Evolutionary conservation across 2,113 vertebrate genomes (phyloP), one percentile per base, ranked within the genome.

Genomic region (Phrynocephalus versicolor): DNA sequence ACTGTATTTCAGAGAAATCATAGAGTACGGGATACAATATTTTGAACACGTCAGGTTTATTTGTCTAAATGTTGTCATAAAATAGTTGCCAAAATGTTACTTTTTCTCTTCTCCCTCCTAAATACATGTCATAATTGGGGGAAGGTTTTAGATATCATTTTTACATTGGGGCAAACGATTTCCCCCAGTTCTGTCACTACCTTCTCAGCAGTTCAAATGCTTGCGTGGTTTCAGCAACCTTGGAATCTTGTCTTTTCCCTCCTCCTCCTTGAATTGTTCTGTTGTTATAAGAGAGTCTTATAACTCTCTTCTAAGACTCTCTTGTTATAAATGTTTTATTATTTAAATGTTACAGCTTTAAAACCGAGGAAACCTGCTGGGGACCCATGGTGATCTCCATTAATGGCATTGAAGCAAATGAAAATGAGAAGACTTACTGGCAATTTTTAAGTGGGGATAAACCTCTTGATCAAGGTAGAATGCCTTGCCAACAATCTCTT

Each of bases 381-480:
- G 96, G 96, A 0, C 77, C 30, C 39, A 6, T 89, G 14, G 83
- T 97, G 77, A 80, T 90, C 70, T 94, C 95, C 71, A 96, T 97
- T 90, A 90, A 95, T 0, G 70, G 89, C 27, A 37, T 96, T 2
- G 35, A 82, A 0, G 95, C 33, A 81, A 93, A 69, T 35, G 0
- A 1, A 0, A 41, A 86, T 0, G 91, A 96, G 9, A 96, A 51
- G 73, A 97, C 96, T 0, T 96, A 92, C 72, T 97, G 96, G 96
- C 6, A 93, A 33, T 94, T 96, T 86, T 81, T 96, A 3, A 93
- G 89, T 6, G 78, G 57, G 1, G 0, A 39, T 21, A 89, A 27
- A 15, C 93, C 93, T 81, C 45, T 96, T 88, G 8, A 27, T 3
- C 85, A 92, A 94, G 95, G 94, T 95, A 51, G 67, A 84, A 41